Percentiles rank a stretch among this genome's conserved stretches.
phyloP scores from a whole-genome alignment of 2,797 vertebrate species.

The Thaleichthys pacificus region DNA sequence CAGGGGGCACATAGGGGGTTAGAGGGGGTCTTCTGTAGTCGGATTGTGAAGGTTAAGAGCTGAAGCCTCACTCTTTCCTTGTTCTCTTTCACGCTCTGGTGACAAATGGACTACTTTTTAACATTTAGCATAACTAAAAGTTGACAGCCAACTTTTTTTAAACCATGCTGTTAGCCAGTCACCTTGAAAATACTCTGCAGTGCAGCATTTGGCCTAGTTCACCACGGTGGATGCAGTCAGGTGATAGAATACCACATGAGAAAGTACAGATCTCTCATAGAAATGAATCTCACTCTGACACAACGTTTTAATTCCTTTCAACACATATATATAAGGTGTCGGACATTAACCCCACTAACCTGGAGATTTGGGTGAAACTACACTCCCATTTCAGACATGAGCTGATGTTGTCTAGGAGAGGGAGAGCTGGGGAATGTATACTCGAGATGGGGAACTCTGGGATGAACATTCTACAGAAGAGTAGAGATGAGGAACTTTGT shows the following conservation, averaged over 20 bases:
- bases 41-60: not conserved
- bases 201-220: constrained; percentile 43
- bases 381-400: too few species aligned
- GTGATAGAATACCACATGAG: constrained; percentile 38
- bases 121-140: not conserved
- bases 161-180: constrained; percentile 19
- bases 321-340: too few species aligned
- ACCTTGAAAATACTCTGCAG: constrained; percentile 48
- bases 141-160: not conserved
- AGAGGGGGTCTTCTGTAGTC: too few species aligned
- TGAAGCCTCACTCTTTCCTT: too few species aligned
- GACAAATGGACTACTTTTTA: not conserved
- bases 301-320: not conserved
- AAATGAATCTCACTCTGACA: not conserved
- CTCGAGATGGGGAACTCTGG: constrained; percentile 15
- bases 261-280: constrained; percentile 4
- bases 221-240: constrained; percentile 38
- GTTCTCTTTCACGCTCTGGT: not conserved
- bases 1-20: too few species aligned
- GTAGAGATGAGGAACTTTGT: not conserved
- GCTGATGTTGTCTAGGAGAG: too few species aligned
- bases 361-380: too few species aligned
- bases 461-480: not conserved
- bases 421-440: too few species aligned
- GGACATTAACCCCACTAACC: too few species aligned